A percentile compares a stretch with the other conserved stretches of the same genome.
Conservation (phyloP, 1,140 invertebrate species). For the Manduca sexta region DNA sequence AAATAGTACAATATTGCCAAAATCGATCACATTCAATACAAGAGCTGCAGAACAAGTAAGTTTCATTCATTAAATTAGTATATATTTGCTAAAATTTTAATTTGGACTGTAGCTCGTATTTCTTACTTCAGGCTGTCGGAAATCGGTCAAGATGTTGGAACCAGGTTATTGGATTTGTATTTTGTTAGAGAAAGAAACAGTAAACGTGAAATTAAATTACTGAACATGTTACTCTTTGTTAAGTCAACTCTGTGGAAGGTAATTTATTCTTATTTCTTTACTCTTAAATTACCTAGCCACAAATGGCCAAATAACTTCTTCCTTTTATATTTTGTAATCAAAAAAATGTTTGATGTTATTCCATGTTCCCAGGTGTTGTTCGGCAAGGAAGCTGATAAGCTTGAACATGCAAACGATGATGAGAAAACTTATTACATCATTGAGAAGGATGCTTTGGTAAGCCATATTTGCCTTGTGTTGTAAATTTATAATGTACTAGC, state of each 20-base stretch:
- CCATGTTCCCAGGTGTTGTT: conserved; percentile 85
- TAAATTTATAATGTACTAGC: no score
- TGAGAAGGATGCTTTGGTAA: conserved; percentile 96
- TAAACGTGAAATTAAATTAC: conserved; percentile 95
- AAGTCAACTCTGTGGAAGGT: conserved; percentile 98
- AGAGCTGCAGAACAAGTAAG: conserved; percentile 93
- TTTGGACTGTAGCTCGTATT: not conserved
- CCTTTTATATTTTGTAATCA: not conserved
- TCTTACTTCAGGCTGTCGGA: conserved; percentile 85
- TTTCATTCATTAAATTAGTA: conserved; percentile 3
- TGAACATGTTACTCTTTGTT: conserved; percentile 96
- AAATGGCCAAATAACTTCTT: no score
- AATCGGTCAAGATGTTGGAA: conserved; percentile 95
- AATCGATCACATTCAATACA: conserved; percentile 95
- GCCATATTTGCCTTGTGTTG: no score
- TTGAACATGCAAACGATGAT: conserved; percentile 99
- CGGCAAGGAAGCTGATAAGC: conserved; percentile 98
- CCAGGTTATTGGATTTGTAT: conserved; percentile 93
- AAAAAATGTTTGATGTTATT: not conserved
- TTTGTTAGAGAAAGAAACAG: conserved; percentile 94
- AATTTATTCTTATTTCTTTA: conserved; percentile 12
- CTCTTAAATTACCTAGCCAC: not conserved
- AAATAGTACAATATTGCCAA: conserved; percentile 98
- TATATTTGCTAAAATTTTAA: not conserved
- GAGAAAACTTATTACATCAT: conserved; percentile 98